These are phyloP conservation scores for Chironomus riparius DNA, from an alignment of 2,888 invertebrate species.

Conservation along the genomic window DNA sequence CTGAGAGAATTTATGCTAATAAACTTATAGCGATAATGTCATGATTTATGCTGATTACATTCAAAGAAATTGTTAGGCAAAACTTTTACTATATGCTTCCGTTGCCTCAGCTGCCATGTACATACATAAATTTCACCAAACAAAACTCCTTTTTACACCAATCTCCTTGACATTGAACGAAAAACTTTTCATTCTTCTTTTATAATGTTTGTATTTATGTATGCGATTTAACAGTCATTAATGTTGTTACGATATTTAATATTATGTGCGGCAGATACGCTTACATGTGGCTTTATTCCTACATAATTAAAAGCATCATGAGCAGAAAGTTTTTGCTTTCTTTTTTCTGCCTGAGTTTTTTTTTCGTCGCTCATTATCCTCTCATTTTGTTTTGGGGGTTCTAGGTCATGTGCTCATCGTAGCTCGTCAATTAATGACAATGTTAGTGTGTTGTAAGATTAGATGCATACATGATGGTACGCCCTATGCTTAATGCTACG, in stretches of 20 bases:
- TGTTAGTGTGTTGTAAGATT: too few relatives aligned
- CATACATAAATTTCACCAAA: background rate
- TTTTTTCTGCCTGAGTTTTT: background rate
- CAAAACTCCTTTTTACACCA: background rate
- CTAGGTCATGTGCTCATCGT: too few relatives aligned
- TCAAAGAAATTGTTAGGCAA: background rate
- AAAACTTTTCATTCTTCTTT: background rate
- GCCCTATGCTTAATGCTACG: too few relatives aligned
- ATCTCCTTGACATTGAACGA: background rate
- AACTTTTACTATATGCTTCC: too few relatives aligned
- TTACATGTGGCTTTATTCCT: background rate
- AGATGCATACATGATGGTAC: too few relatives aligned
- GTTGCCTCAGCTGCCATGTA: too few relatives aligned
- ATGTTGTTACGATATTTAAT: background rate
- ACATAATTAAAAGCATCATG: slow-evolving; percentile 8
- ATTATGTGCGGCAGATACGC: background rate
- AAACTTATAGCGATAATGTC: slow-evolving; percentile 8
- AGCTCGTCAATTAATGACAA: too few relatives aligned
- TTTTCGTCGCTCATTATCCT: too few relatives aligned
- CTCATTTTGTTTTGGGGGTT: too few relatives aligned
- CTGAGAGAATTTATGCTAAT: background rate
- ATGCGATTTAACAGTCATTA: background rate
- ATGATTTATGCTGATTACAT: slow-evolving; percentile 21
- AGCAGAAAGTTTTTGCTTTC: background rate
- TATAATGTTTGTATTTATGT: background rate